Conservation (phyloP, 2,888 invertebrate species). For the Hecatera dysodea region DNA sequence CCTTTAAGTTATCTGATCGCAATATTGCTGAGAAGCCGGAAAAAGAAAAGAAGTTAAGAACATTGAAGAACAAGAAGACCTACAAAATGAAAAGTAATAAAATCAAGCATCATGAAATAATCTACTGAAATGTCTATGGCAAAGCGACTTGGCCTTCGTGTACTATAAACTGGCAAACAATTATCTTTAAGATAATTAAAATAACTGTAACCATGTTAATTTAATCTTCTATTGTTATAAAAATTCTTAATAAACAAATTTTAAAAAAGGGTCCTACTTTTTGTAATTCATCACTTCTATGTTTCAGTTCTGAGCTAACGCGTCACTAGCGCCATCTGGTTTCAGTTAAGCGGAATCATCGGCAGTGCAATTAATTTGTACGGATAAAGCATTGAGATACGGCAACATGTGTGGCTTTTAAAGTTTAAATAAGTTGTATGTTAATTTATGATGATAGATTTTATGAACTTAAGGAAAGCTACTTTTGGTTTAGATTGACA, state of each 20-base stretch:
- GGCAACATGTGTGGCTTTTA: not conserved
- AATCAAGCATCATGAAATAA: conserved; percentile 33
- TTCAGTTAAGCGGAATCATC: not conserved
- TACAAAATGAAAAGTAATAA: conserved; percentile 45
- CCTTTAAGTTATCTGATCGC: conserved; percentile 83
- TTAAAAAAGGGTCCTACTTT: not conserved
- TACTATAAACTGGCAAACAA: not conserved
- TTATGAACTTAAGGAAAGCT: not conserved
- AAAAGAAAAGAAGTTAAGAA: conserved; percentile 46
- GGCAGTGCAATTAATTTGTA: not conserved
- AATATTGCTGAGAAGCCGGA: conserved; percentile 58
- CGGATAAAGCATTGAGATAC: not conserved
- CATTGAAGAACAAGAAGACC: conserved; percentile 48
- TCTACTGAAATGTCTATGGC: conserved; percentile 15
- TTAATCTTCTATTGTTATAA: not conserved
- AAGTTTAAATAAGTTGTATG: not conserved
- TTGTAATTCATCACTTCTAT: not conserved
- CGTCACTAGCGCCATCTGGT: conserved; percentile 39
- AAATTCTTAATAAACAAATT: conserved; percentile 6
- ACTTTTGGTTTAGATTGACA: no score
- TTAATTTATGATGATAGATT: not conserved
- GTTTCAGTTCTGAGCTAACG: not conserved
- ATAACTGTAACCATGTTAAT: not conserved
- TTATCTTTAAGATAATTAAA: not conserved
- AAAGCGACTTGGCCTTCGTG: not conserved